phyloP scores from a whole-genome alignment of 2,888 invertebrate genomes.

The Nomada fabriciana region DNA sequence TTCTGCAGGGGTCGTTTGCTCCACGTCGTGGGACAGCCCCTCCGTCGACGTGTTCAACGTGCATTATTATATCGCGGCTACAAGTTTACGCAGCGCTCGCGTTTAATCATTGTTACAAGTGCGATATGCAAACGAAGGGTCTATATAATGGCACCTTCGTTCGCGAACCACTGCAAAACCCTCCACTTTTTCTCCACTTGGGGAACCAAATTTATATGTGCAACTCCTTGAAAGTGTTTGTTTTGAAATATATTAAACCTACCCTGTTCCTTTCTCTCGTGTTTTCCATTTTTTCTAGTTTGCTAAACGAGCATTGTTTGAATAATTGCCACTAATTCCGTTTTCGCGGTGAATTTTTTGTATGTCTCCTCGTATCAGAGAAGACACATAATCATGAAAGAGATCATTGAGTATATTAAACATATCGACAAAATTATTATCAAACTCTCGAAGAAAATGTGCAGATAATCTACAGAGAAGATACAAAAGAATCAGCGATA shows the following conservation, averaged over 20 bases:
- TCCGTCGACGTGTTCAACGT: neutral
- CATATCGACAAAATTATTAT: conserved; percentile 30
- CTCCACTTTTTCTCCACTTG: too few relatives aligned
- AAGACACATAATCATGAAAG: neutral
- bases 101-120: conserved; percentile 19
- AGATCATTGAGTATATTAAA: neutral
- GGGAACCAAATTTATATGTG: neutral
- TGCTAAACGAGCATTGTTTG: too few relatives aligned
- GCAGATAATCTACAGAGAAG: neutral
- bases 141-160: neutral
- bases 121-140: neutral
- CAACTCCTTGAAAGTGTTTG: too few relatives aligned
- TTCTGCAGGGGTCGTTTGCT: neutral
- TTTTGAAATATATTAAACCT: too few relatives aligned
- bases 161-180: neutral
- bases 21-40: neutral
- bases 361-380: neutral
- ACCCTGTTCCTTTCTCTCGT: neutral
- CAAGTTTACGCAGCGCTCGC: neutral
- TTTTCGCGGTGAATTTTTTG: neutral
- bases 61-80: neutral
- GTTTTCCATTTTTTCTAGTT: too few relatives aligned
- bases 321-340: too few relatives aligned
- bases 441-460: conserved; percentile 1
- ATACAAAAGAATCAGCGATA: neutral